Percentiles rank a stretch among this genome's conserved stretches.
These are phyloP conservation scores for Cosmopolites sordidus DNA, from an alignment of 2,888 invertebrate genomes.

Conservation along the genomic window DNA sequence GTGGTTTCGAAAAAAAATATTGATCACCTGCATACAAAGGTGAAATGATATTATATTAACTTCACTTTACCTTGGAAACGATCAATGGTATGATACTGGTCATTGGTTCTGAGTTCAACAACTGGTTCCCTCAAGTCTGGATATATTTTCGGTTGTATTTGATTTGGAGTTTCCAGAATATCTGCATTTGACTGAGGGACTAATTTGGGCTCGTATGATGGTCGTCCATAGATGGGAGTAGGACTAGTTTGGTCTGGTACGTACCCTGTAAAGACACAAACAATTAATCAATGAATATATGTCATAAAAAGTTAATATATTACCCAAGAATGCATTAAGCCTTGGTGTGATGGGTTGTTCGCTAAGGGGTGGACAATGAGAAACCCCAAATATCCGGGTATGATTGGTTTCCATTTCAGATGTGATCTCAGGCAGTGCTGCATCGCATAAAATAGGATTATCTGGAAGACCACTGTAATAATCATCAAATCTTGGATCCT, in stretches of 20 bases:
- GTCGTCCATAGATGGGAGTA: conserved; percentile 12
- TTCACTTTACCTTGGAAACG: conserved; percentile 22
- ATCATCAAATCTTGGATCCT: too few species aligned
- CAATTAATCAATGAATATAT: background rate
- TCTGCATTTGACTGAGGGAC: conserved; percentile 10
- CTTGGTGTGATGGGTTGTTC: conserved; percentile 45
- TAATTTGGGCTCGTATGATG: conserved; percentile 10
- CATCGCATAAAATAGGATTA: conserved; percentile 77
- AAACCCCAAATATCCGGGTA: conserved; percentile 66
- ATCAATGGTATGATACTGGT: conserved; percentile 19
- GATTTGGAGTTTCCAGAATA: conserved; percentile 20
- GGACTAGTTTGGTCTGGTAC: conserved; percentile 15
- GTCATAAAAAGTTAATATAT: background rate
- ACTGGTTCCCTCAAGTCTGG: conserved; percentile 5
- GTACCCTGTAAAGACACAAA: conserved; percentile 15
- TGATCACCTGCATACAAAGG: too few species aligned
- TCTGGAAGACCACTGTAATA: too few species aligned
- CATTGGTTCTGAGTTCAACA: conserved; percentile 6
- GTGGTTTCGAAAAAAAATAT: too few species aligned
- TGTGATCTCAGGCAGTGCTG: conserved; percentile 65
- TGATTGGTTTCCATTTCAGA: conserved; percentile 67
- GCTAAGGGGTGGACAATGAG: conserved; percentile 48
- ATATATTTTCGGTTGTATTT: conserved; percentile 23
- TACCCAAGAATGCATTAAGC: conserved; percentile 43
- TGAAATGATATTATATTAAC: too few species aligned